Evolutionary conservation across 37 sponge, comb jelly and placozoan species (phyloP).

Genomic region (Theonella swinhoei): DNA sequence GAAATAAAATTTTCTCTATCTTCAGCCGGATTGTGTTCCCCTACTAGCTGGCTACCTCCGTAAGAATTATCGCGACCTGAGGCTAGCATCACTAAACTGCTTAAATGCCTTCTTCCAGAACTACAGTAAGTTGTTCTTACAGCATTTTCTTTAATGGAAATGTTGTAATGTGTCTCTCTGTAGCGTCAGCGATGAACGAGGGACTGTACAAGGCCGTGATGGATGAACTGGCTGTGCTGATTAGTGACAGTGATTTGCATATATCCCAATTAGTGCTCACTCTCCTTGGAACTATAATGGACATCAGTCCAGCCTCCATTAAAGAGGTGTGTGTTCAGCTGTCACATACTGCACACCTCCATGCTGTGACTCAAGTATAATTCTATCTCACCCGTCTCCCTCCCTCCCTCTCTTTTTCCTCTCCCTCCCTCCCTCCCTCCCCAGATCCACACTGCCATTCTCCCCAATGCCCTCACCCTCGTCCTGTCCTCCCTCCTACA

Average conservation of each 20-base stretch:
- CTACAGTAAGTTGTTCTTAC: slow-evolving; percentile 62
- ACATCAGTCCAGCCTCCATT: slow-evolving; percentile 60
- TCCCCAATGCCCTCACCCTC: slow-evolving; percentile 60
- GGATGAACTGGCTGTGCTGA: slow-evolving; percentile 87
- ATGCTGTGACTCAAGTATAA: neutral
- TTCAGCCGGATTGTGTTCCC: slow-evolving; percentile 85
- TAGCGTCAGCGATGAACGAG: slow-evolving; percentile 22
- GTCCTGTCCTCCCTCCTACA: slow-evolving; percentile 81
- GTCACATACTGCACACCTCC: slow-evolving; percentile 5
- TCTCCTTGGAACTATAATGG: slow-evolving; percentile 64
- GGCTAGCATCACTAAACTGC: slow-evolving; percentile 85
- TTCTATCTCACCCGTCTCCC: neutral
- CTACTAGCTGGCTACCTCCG: slow-evolving; percentile 92
- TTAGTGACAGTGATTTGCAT: slow-evolving; percentile 92
- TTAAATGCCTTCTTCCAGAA: slow-evolving; percentile 71
- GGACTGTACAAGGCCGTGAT: slow-evolving; percentile 64
- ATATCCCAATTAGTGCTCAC: slow-evolving; percentile 90
- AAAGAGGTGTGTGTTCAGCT: slow-evolving; percentile 27
- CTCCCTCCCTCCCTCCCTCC: neutral
- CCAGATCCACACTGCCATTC: neutral
- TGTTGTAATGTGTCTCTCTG: too few species aligned
- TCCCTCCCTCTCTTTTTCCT: neutral
- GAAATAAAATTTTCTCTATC: too few species aligned
- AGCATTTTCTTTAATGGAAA: too few species aligned
- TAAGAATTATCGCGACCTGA: slow-evolving; percentile 94